Evolutionary conservation across 1,140 invertebrate genomes (phyloP).

Genomic region (Heterodera schachtii): DNA sequence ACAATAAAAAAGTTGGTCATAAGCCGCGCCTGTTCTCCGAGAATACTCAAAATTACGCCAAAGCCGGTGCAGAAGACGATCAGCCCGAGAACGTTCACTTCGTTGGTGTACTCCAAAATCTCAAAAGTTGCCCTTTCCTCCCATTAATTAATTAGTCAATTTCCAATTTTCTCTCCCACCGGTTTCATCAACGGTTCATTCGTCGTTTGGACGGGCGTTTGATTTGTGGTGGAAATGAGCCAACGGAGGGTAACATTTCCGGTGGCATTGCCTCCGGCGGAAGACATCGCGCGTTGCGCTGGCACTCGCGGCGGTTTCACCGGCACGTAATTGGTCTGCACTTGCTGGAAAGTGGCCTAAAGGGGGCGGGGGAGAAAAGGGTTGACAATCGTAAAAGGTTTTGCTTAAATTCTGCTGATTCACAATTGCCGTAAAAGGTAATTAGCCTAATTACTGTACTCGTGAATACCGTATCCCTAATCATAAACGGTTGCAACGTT

Average conservation of each 20-base stretch:
- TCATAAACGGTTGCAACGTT: too few species aligned
- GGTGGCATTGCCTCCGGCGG: not conserved
- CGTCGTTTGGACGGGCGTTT: conserved; percentile 11
- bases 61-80: conserved; percentile 70
- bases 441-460: too few species aligned
- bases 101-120: conserved; percentile 64
- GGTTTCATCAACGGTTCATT: conserved; percentile 45
- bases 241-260: not conserved
- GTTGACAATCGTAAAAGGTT: not conserved
- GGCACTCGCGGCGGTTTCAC: conserved; percentile 36
- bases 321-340: conserved; percentile 56
- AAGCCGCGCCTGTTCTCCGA: conserved; percentile 64
- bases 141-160: not conserved
- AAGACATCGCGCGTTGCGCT: not conserved
- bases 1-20: conserved; percentile 69
- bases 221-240: not conserved
- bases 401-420: too few species aligned
- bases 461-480: too few species aligned
- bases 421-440: too few species aligned
- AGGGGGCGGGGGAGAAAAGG: not conserved
- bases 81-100: conserved; percentile 68
- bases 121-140: not conserved
- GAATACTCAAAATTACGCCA: conserved; percentile 68
- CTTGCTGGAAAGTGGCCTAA: conserved; percentile 58
- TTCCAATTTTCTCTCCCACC: not conserved